phyloP scores from a whole-genome alignment of 23 tunicate genomes.

The Trididemnum nubilum region DNA sequence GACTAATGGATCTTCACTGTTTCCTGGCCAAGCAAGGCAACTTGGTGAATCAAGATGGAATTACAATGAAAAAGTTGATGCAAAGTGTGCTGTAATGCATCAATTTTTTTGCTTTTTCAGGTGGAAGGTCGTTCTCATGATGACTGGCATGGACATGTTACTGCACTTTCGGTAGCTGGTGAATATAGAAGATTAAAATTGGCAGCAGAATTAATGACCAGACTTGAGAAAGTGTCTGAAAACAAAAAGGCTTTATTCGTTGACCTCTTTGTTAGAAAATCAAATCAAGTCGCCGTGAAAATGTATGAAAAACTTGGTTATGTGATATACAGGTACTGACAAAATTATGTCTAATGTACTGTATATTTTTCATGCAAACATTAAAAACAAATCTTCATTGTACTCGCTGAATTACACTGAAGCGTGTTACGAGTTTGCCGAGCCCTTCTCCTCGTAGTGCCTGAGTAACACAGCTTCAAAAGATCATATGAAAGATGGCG shows the following conservation, averaged over 20 bases:
- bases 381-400: constrained; percentile 16
- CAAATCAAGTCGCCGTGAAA: constrained; percentile 79
- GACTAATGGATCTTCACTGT: no score
- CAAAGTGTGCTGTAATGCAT: no score
- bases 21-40: no score
- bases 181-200: constrained; percentile 80
- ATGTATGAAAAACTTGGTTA: constrained; percentile 76
- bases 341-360: neutral
- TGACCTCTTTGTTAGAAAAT: constrained; percentile 89
- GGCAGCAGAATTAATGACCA: constrained; percentile 85
- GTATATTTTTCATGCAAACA: neutral
- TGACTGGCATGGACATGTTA: constrained; percentile 99
- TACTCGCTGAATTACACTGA: no score
- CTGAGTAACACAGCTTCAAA: no score
- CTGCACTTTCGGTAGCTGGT: constrained; percentile 86
- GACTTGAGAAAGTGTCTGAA: constrained; percentile 92
- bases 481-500: no score
- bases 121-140: constrained; percentile 83
- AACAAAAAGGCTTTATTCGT: constrained; percentile 89
- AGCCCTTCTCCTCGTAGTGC: no score
- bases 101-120: constrained; percentile 26
- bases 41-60: no score
- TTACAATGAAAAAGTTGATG: no score
- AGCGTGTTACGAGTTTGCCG: no score
- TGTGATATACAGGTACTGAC: constrained; percentile 57